Conservation (phyloP, 2,113 vertebrate species). For the Brachirus orientalis region DNA sequence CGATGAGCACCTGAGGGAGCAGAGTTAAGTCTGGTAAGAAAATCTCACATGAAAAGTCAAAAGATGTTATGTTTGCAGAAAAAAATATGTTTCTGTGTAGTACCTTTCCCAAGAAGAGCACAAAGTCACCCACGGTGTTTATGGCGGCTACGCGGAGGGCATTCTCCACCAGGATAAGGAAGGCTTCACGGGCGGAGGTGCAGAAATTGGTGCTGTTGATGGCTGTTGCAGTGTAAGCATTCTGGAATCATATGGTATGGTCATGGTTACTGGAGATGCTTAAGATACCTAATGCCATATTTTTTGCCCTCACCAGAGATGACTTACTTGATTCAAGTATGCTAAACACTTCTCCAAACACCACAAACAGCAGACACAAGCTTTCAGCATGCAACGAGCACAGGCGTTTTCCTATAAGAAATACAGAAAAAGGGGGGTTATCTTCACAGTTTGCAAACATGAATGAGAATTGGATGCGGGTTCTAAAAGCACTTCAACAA, state of each 20-base stretch:
- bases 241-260: conserved; percentile 76
- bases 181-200: conserved; percentile 95
- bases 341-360: conserved; percentile 97
- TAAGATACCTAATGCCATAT: not conserved
- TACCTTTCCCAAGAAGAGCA: conserved; percentile 98
- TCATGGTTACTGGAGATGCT: not conserved
- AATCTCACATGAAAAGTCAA: not conserved
- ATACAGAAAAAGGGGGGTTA: not conserved
- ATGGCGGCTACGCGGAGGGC: conserved; percentile 93
- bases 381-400: conserved; percentile 95
- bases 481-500: not conserved
- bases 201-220: conserved; percentile 99
- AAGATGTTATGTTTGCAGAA: not conserved
- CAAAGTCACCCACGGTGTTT: conserved; percentile 97
- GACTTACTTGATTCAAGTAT: conserved; percentile 93
- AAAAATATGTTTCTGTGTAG: not conserved
- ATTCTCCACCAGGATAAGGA: conserved; percentile 95
- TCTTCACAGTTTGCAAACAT: not conserved
- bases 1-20: conserved; percentile 87
- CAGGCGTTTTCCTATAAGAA: conserved; percentile 90
- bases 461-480: too few relatives aligned
- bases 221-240: conserved; percentile 96
- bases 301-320: not conserved
- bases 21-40: not conserved
- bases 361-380: conserved; percentile 98